These are phyloP conservation scores for Sabatieria punctata DNA, from an alignment of 2,888 invertebrate genomes.

Conservation along the genomic window DNA sequence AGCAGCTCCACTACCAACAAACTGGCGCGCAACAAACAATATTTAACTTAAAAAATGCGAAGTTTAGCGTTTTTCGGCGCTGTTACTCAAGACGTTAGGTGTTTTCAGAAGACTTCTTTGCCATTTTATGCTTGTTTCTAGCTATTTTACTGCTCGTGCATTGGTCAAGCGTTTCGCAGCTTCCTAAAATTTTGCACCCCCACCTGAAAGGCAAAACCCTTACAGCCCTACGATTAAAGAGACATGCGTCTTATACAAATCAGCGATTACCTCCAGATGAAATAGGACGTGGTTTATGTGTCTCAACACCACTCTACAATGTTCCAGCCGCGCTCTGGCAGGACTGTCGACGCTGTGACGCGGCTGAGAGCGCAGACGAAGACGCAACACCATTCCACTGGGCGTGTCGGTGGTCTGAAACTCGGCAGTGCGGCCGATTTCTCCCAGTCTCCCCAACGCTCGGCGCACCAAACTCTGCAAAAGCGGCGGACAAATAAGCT, in stretches of 20 bases:
- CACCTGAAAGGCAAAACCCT: background rate
- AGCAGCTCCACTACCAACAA: too few species aligned
- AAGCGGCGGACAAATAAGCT: too few species aligned
- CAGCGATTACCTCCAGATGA: constrained; percentile 4
- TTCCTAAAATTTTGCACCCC: background rate
- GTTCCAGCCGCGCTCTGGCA: constrained; percentile 1
- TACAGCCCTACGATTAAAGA: background rate
- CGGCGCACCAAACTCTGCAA: too few species aligned
- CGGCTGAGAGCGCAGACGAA: background rate
- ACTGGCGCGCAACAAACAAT: too few species aligned
- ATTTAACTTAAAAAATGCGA: too few species aligned
- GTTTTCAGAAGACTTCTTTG: too few species aligned
- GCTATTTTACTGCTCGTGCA: too few species aligned
- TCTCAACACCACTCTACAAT: background rate
- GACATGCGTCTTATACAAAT: background rate
- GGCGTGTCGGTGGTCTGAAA: constrained; percentile 31
- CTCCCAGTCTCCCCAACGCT: constrained; percentile 33
- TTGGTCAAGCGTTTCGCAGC: background rate
- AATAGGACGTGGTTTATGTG: constrained; percentile 5
- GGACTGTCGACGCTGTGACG: background rate
- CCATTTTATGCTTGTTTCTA: too few species aligned
- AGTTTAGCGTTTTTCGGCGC: too few species aligned
- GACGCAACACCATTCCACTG: constrained; percentile 9
- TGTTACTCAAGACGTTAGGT: too few species aligned
- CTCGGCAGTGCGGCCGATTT: constrained; percentile 33